Base-by-base conservation (phyloP, 2,113 vertebrate species). In the Gopherus flavomarginatus region DNA sequence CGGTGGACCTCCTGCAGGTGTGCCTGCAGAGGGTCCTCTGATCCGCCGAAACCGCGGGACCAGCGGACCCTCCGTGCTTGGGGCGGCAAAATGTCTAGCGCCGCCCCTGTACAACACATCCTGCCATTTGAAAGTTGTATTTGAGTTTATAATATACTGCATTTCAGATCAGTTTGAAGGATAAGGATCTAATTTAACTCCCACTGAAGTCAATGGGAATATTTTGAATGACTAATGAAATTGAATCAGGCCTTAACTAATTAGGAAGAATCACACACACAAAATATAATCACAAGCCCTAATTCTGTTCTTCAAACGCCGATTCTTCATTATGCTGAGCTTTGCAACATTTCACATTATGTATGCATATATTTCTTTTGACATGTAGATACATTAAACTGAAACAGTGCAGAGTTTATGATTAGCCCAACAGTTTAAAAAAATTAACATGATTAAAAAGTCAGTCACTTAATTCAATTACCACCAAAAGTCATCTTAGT, bases 401-500 rank as follows among this genome's bases (percentile, higher is more conserved):
- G 10, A 38, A 95, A 81, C 47, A 29, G 72, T 86, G 5, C 62
- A 95, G 17, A 83, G 72, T 91, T 96, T 83, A 89, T 88, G 89
- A 85, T 75, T 56, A 92, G 49, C 0, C 86, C 42, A 89, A 93
- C 49, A 89, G 62, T 53, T 53, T 29, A 47, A 47, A 42, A 77
- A 21, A 26, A 77, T 69, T 35, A 75, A 44, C 26, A 27, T 78
- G 22, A 47, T 44, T 57, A 26, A 26, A 91, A 38, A n/a, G 85
- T 84, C 62, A 85, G 82, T 89, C 81, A 85, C 14, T 1, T 52
- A 96, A 97, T 90, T 92, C 93, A 95, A 92, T 95, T 95, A 91
- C 53, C 38, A 75, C 54, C 22, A 57, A 96, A 93, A 88, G 29
- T 83, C 21, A 91, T 94, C 90, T 85, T 94, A 69, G 93, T 87